These are phyloP conservation scores for Nannoperca obscura DNA, from an alignment of 2,797 vertebrate genomes.

Conservation along the genomic window DNA sequence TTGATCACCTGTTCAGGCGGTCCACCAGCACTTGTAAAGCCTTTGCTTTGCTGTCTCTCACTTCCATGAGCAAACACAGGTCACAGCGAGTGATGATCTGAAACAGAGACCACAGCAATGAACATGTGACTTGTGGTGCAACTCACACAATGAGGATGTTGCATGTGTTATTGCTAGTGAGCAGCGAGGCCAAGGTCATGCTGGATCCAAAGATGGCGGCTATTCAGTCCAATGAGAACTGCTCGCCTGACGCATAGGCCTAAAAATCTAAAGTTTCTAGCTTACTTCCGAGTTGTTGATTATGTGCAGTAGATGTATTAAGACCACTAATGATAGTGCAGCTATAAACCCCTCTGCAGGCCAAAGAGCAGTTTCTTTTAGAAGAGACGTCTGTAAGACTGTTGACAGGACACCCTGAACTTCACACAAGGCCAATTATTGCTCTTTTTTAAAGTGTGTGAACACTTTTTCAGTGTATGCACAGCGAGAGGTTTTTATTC, in stretches of 20 bases:
- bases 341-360: not conserved
- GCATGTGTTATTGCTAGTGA: not conserved
- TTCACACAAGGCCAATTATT: no score
- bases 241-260: no score
- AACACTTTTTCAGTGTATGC: no score
- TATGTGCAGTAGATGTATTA: no score
- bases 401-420: no score
- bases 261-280: no score
- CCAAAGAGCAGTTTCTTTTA: not conserved
- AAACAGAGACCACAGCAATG: slow-evolving; percentile 21
- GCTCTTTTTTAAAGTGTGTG: no score
- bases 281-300: no score
- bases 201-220: no score
- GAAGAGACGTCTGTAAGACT: not conserved
- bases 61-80: slow-evolving; percentile 86
- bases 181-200: not conserved
- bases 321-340: not conserved
- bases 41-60: slow-evolving; percentile 81
- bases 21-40: slow-evolving; percentile 78
- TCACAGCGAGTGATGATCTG: slow-evolving; percentile 89
- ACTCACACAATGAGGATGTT: not conserved
- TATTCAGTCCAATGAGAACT: no score
- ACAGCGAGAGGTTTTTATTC: no score
- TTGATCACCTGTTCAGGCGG: slow-evolving; percentile 78
- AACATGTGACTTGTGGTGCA: not conserved